Percentiles rank a stretch among this genome's conserved stretches.
Evolutionary conservation across 2,113 vertebrate genomes (phyloP).

Genomic region (Fulica atra): DNA sequence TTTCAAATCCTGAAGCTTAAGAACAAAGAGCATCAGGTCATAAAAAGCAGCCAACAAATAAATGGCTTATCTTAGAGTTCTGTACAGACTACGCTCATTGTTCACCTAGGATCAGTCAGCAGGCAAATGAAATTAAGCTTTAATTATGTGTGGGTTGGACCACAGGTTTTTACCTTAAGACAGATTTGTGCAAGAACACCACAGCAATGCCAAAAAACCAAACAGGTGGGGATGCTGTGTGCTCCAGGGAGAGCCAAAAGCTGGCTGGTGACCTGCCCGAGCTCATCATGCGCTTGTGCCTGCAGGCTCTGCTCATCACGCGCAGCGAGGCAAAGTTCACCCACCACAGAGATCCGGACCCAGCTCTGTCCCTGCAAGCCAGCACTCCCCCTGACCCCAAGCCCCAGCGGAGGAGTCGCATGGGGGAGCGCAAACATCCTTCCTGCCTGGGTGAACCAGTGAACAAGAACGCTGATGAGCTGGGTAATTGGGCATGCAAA

Average conservation of each 20-base stretch:
- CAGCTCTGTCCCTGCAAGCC: not conserved
- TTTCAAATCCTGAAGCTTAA: not conserved
- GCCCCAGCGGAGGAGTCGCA: rapidly evolving
- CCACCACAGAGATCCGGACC: not conserved
- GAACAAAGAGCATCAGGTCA: not conserved
- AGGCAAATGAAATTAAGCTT: not conserved
- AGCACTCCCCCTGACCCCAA: rapidly evolving
- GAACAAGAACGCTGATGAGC: not conserved
- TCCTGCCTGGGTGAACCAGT: not conserved
- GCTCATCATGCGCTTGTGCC: not conserved
- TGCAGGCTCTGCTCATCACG: not conserved
- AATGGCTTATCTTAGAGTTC: not conserved
- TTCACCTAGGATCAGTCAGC: not conserved
- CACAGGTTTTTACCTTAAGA: not conserved
- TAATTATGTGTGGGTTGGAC: not conserved
- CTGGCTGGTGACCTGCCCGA: not conserved
- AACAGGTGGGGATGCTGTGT: not conserved
- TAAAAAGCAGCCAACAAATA: not conserved
- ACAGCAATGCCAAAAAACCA: not conserved
- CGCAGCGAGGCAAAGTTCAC: not conserved
- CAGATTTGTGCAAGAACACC: not conserved
- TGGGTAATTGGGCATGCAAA: not conserved
- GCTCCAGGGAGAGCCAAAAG: not conserved
- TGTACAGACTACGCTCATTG: not conserved
- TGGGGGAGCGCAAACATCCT: not conserved